These are phyloP conservation scores for Phymorhynchus buccinoides DNA, from an alignment of 1,140 invertebrate genomes.

Conservation along the genomic window DNA sequence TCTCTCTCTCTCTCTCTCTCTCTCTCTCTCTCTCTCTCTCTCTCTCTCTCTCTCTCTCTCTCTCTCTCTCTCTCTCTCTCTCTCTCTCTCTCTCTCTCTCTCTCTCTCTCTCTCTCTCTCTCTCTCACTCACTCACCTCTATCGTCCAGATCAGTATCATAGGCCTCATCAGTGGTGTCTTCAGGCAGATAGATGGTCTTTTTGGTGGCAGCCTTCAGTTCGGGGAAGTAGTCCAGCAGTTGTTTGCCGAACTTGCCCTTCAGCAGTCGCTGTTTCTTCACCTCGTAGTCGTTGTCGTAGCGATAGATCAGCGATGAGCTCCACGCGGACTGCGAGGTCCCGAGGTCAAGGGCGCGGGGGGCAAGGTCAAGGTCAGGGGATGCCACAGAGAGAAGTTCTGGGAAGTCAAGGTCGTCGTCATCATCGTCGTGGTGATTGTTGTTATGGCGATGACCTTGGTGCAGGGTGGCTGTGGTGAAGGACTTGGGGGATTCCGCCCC, in stretches of 20 bases:
- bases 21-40: too few species aligned
- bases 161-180: slow-evolving; percentile 6
- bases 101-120: background rate
- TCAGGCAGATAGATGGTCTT: background rate
- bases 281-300: slow-evolving; percentile 6
- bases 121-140: background rate
- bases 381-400: background rate
- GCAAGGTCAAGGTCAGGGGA: background rate
- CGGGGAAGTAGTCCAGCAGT: slow-evolving; percentile 14
- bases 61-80: background rate
- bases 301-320: background rate
- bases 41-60: too few species aligned
- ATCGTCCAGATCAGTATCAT: slow-evolving; percentile 27
- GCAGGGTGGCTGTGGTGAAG: background rate
- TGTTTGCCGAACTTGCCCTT: slow-evolving; percentile 24
- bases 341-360: background rate
- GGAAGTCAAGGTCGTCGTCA: background rate
- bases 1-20: too few species aligned
- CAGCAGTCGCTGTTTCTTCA: slow-evolving; percentile 13
- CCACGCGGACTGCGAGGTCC: background rate
- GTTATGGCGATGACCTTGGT: background rate
- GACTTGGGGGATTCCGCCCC: background rate
- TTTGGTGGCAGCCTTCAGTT: background rate
- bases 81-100: background rate
- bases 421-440: background rate